Evolutionary conservation across 2,113 vertebrate genomes (phyloP).

Genomic region (Passer domesticus): DNA sequence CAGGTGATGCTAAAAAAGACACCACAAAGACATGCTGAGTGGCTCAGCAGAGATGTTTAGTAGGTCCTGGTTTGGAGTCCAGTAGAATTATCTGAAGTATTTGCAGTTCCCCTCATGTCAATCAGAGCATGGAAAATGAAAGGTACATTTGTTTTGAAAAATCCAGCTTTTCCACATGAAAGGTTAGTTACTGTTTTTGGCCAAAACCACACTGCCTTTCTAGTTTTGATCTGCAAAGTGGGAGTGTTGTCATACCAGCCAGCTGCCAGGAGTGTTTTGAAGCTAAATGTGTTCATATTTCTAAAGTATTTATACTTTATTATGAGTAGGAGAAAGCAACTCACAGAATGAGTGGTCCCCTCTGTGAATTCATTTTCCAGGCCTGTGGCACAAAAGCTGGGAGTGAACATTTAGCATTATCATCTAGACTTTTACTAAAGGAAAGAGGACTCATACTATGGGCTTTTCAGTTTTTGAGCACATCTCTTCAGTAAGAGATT

Average conservation of each 20-base stretch:
- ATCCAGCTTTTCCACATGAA: not conserved
- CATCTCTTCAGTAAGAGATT: not conserved
- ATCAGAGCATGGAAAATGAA: not conserved
- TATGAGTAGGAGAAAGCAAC: not conserved
- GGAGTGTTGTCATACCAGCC: not conserved
- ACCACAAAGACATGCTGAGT: not conserved
- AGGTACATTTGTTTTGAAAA: not conserved
- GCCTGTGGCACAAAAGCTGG: not conserved
- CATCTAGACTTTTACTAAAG: too few species aligned
- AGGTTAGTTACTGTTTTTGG: not conserved
- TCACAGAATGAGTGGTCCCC: not conserved
- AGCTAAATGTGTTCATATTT: not conserved
- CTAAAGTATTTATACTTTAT: not conserved
- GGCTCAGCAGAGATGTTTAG: not conserved
- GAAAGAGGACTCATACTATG: not conserved
- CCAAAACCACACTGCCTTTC: not conserved
- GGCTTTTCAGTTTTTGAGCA: not conserved
- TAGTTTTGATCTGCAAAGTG: not conserved
- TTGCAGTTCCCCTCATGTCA: not conserved
- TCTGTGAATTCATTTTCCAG: not conserved
- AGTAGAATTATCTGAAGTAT: not conserved
- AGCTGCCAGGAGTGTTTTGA: not conserved
- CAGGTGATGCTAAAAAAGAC: not conserved
- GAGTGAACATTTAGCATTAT: not conserved
- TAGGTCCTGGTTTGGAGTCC: not conserved